Conservation (phyloP, 2,113 vertebrate species). For the Eptesicus fuscus region DNA sequence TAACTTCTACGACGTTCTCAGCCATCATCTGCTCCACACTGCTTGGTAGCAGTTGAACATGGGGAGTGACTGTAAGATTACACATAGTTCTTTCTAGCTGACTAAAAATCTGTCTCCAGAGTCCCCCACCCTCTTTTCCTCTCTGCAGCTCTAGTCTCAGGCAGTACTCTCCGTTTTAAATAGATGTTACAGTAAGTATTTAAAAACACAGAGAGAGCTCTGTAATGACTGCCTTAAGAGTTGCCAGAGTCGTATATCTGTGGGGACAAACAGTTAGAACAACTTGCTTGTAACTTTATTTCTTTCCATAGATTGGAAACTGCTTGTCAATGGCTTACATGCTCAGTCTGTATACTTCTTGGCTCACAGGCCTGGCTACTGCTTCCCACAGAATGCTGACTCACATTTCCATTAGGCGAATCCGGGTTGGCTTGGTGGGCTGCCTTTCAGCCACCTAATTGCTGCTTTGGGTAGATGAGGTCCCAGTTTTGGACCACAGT, state of each 20-base stretch:
- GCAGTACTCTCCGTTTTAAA: slow-evolving; percentile 43
- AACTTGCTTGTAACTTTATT: slow-evolving; percentile 73
- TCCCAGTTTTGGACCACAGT: slow-evolving; percentile 57
- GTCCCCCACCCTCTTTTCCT: background rate
- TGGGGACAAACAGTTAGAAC: slow-evolving; percentile 36
- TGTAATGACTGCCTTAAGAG: slow-evolving; percentile 63
- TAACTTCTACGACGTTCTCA: background rate
- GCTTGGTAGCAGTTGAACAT: background rate
- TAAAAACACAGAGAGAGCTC: background rate
- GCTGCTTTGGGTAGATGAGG: slow-evolving; percentile 44
- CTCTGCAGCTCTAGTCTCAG: background rate
- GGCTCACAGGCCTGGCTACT: slow-evolving; percentile 41
- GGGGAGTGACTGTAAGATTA: background rate
- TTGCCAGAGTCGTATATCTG: slow-evolving; percentile 67
- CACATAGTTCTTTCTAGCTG: slow-evolving; percentile 45
- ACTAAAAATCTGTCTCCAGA: slow-evolving; percentile 33
- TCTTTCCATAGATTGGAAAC: slow-evolving; percentile 73
- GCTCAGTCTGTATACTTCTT: slow-evolving; percentile 56
- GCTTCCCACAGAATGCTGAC: slow-evolving; percentile 65
- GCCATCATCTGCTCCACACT: background rate
- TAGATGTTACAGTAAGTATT: slow-evolving; percentile 63
- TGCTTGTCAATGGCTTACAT: slow-evolving; percentile 65
- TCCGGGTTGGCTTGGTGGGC: slow-evolving; percentile 60
- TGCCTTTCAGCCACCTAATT: slow-evolving; percentile 60
- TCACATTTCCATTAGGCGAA: slow-evolving; percentile 69